Percentiles rank a stretch among this genome's conserved stretches.
Conservation (phyloP, 2,797 vertebrate genomes). For the Crypturellus tataupa region DNA sequence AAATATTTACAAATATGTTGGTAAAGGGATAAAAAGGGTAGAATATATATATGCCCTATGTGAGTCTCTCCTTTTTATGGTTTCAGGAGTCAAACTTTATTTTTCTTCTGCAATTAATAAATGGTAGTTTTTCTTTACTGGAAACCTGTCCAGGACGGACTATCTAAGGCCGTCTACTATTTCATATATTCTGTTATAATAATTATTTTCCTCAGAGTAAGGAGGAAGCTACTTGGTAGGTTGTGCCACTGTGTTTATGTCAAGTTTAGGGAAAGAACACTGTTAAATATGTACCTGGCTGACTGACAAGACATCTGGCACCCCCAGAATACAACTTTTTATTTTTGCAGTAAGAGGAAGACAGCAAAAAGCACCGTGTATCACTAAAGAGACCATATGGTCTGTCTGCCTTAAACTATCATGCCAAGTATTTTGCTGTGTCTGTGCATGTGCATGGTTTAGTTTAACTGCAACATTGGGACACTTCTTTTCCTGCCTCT, state of each 20-base stretch:
- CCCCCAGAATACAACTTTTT: neutral
- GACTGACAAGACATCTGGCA: slow-evolving; percentile 51
- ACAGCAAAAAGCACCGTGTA: neutral
- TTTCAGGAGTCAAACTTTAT: neutral
- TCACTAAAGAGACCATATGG: slow-evolving; percentile 7
- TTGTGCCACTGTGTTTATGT: neutral
- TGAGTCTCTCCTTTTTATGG: neutral
- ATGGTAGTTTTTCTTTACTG: neutral
- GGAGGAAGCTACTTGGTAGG: neutral
- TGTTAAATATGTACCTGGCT: slow-evolving; percentile 31
- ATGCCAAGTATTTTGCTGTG: neutral
- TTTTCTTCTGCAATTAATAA: neutral
- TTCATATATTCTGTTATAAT: neutral
- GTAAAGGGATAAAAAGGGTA: neutral
- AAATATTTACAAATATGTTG: neutral
- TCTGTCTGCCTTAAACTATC: slow-evolving; percentile 22
- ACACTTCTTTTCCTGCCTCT: neutral
- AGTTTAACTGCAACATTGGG: neutral
- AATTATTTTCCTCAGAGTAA: neutral
- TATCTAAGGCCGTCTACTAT: neutral
- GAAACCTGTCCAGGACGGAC: neutral
- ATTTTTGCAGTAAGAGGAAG: slow-evolving; percentile 23
- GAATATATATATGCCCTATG: neutral
- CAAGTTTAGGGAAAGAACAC: neutral
- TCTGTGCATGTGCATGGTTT: neutral